These are phyloP conservation scores for Eristalis intricaria DNA, from an alignment of 2,888 invertebrate genomes.

Conservation along the genomic window DNA sequence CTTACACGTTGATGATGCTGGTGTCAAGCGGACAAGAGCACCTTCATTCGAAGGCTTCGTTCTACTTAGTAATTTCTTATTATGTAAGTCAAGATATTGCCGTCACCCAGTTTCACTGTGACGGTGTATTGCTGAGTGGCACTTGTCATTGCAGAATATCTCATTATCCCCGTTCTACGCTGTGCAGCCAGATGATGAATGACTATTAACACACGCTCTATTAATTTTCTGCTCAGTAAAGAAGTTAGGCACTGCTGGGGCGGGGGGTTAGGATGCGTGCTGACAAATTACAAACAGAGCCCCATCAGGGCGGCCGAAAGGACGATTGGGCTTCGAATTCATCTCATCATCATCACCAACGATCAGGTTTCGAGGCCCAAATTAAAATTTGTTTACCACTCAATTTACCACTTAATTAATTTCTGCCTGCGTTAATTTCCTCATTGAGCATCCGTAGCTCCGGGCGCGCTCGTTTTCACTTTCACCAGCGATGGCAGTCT, in stretches of 20 bases:
- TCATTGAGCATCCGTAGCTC: conserved; percentile 1
- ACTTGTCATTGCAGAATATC: background rate
- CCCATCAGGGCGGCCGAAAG: background rate
- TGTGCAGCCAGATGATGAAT: background rate
- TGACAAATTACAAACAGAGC: background rate
- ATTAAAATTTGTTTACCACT: conserved; percentile 66
- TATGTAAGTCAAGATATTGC: background rate
- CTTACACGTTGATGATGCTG: background rate
- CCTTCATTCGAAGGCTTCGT: background rate
- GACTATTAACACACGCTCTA: background rate
- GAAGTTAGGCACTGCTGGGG: background rate
- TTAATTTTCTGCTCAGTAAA: background rate
- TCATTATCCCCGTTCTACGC: background rate
- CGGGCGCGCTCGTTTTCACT: conserved; percentile 22
- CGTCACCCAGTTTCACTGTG: background rate
- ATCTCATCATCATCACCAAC: background rate
- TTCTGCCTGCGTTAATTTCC: conserved; percentile 29
- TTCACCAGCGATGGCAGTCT: background rate
- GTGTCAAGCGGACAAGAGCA: background rate
- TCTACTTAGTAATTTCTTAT: background rate
- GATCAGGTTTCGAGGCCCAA: conserved; percentile 25
- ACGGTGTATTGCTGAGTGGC: background rate
- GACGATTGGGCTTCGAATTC: background rate
- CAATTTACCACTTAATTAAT: conserved; percentile 63
- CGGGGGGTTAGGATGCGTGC: background rate